Evolutionary conservation across 2,113 vertebrate genomes (phyloP), one percentile per base, ranked within the genome.

Genomic region (Python bivittatus): DNA sequence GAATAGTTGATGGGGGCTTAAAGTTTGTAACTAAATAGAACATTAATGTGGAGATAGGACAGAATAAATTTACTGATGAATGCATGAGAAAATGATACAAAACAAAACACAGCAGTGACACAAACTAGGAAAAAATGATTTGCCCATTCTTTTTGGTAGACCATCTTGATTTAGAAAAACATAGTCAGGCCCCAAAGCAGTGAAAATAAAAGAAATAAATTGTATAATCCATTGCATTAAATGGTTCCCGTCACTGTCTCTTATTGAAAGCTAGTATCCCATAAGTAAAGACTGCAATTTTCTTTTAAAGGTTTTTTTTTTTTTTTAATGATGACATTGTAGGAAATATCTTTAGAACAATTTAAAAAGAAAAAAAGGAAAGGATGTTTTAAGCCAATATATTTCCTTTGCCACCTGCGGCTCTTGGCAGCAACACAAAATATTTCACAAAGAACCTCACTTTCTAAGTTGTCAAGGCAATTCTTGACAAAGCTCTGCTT

Each of bases 401-500:
- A 33, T 29, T 27, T 95, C 17, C 5, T 88, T 60, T 92, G 92
- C 56, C 27, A 93, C 89, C 9, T 94, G 1, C 17, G 86, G 68
- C 13, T 93, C 5, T 1, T 88, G 9, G 0, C 29, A 91, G 2
- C 2, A 90, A 91, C 90, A 88, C 93, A 94, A 92, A 10, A 6
- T 23, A 0, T 3, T 90, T 23, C n/a, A 90, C 5, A 89, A 2
- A 33, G 8, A 92, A 92, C 0, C 0, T 1, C 93, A 88, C 33
- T 91, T 89, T 92, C 29, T 79, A 92, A 93, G 2, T 57, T 95
- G 27, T 89, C 85, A 84, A 91, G 93, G 56, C 4, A 92, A 15
- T 42, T 90, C 91, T 93, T 94, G 83, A 93, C 0, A 94, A 94
- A 88, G 91, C 20, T 93, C 48, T 57, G 44, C 93, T 94, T 95